Base-by-base conservation (phyloP, 2,797 vertebrate genomes). In the Sebastiscus albofasciatus region DNA sequence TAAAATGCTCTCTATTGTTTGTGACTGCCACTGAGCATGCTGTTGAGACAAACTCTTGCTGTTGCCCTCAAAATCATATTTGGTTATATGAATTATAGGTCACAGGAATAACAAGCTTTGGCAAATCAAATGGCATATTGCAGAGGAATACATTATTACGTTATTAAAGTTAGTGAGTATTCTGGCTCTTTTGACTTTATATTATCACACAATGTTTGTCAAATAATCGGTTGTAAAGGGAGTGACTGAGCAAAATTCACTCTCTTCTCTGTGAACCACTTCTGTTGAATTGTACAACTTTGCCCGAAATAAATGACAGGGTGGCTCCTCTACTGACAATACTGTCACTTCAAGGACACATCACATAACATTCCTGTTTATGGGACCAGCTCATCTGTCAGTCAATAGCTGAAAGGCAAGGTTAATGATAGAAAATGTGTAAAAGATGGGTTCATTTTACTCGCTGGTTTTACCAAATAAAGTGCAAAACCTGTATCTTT, bases 301-400 rank as follows among this genome's bases (percentile, higher is more conserved):
- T 46, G 3, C 16, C 42, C 0, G 0, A 46, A 46, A 46, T 46
- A 20, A 49, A 49, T 49, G 46, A 49, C 46, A 49, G 18, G 18
- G 46, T 49, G 18, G 46, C 46, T 49, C 46, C 46, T 49, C n/a
- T 24, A 42, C 34, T 26, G 34, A 58, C 55, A 72, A 60, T n/a
- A 61, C 65, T 76, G 14, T 56, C 54, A 83, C 18, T 73, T 34
- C 66, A 87, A 69, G 59, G 54, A 64, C 61, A 67, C 24, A 18
- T 77, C 2, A 59, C 5, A 75, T 42, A 36, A 9, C 1, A 9
- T 68, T 31, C 54, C 22, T 27, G 72, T 22, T 60, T 31, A 69
- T 27, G 3, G 31, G 26, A 39, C 14, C 18, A 20, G 34, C 59
- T 78, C 58, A 20, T 55, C 27, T 13, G 59, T 79, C 76, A 75